Conservation (phyloP, 1,140 invertebrate species). For the Rhizoglyphus robini region DNA sequence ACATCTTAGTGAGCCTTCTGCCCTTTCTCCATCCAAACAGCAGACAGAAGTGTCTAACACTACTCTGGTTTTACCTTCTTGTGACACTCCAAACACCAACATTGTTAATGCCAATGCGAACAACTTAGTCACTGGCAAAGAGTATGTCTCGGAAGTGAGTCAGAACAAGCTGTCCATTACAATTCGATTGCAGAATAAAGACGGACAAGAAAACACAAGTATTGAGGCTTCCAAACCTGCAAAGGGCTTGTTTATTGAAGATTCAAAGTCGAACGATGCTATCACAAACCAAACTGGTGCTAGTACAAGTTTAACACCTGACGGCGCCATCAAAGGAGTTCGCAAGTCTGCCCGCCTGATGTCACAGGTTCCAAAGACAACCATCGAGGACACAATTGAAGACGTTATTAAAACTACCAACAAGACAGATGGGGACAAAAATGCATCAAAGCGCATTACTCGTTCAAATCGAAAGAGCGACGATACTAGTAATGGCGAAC, state of each 20-base stretch:
- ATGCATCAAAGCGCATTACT: conserved; percentile 21
- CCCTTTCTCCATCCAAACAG: background rate
- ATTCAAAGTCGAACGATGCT: conserved; percentile 22
- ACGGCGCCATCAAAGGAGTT: conserved; percentile 22
- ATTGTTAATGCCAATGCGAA: background rate
- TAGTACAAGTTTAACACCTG: background rate
- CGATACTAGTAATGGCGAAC: conserved; percentile 21
- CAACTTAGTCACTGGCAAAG: conserved; percentile 19
- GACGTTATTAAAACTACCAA: conserved; percentile 53
- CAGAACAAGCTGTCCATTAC: conserved; percentile 28
- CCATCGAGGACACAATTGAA: conserved; percentile 69
- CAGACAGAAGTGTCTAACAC: background rate
- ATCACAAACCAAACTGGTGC: conserved; percentile 9
- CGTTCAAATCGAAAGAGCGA: conserved; percentile 26
- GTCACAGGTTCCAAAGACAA: conserved; percentile 35
- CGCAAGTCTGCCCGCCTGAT: conserved; percentile 54
- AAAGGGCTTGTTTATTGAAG: conserved; percentile 24
- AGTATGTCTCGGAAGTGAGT: conserved; percentile 26
- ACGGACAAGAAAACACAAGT: conserved; percentile 23
- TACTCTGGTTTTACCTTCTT: background rate
- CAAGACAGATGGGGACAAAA: conserved; percentile 6
- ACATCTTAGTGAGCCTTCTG: background rate
- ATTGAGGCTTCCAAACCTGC: conserved; percentile 26
- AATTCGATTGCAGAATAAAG: conserved; percentile 26
- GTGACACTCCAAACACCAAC: background rate